Conservation (phyloP, 2,113 vertebrate species). For the Glaucomys volans region DNA sequence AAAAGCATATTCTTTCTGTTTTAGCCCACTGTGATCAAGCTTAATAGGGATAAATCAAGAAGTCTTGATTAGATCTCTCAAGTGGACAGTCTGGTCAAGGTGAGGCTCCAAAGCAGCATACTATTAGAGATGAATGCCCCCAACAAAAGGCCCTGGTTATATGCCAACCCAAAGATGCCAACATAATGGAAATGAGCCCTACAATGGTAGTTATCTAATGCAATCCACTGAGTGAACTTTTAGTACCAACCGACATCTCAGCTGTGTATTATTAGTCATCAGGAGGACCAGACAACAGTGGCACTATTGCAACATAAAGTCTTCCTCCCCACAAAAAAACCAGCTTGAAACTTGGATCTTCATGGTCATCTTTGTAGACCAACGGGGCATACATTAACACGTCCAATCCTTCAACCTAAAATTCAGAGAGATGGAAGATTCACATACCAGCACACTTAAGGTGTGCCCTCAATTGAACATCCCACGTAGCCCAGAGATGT, state of each 20-base stretch:
- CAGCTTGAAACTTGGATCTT: conserved; percentile 30
- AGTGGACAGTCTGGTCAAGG: conserved; percentile 54
- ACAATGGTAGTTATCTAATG: conserved; percentile 61
- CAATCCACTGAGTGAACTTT: conserved; percentile 64
- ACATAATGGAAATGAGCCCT: conserved; percentile 41
- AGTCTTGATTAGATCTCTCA: not conserved
- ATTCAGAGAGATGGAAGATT: conserved; percentile 8
- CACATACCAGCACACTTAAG: not conserved
- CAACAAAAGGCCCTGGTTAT: conserved; percentile 34
- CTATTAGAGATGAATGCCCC: conserved; percentile 26
- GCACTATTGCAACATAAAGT: conserved; percentile 60
- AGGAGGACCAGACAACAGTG: conserved; percentile 14
- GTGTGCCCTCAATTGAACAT: conserved; percentile 38
- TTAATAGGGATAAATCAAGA: conserved; percentile 15
- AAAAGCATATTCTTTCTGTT: conserved; percentile 36
- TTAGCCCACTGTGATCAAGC: not conserved
- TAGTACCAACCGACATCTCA: conserved; percentile 59
- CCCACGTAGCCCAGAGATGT: not conserved
- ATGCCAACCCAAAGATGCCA: conserved; percentile 41
- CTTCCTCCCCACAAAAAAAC: conserved; percentile 32
- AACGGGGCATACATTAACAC: not conserved
- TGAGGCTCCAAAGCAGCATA: conserved; percentile 28
- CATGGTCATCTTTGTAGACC: conserved; percentile 47
- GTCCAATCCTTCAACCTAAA: conserved; percentile 34
- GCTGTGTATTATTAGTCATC: conserved; percentile 57